These are phyloP conservation scores for Dysdera silvatica DNA, from an alignment of 1,140 invertebrate species.

Conservation along the genomic window DNA sequence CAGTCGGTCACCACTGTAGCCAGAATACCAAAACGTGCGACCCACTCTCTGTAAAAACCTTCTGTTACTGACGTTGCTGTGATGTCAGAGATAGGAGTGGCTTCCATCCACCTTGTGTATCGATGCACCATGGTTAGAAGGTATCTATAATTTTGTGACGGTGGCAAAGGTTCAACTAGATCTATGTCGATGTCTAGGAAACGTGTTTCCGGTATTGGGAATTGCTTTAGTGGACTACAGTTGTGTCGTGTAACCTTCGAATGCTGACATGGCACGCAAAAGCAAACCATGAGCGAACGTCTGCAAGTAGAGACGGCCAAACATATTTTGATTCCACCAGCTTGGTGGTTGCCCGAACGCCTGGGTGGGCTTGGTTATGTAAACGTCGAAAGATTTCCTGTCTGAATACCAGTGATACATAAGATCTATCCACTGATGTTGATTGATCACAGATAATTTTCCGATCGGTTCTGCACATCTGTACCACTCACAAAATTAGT, in stretches of 20 bases:
- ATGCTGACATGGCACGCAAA: neutral
- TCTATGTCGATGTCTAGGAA: conserved; percentile 6
- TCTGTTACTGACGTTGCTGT: too few relatives aligned
- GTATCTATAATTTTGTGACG: neutral
- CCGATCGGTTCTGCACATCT: too few relatives aligned
- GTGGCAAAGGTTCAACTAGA: neutral
- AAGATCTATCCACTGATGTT: neutral
- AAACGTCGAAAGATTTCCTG: conserved; percentile 1
- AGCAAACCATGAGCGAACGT: too few relatives aligned
- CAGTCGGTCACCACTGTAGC: conserved; percentile 42
- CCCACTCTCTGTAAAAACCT: too few relatives aligned
- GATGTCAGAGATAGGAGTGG: conserved; percentile 34
- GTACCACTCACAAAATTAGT: too few relatives aligned
- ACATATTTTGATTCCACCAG: neutral
- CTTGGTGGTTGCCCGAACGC: conserved; percentile 1
- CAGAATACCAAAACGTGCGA: conserved; percentile 40
- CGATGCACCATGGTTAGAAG: neutral
- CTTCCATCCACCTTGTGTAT: conserved; percentile 1
- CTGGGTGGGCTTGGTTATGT: conserved; percentile 9
- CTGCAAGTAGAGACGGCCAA: neutral
- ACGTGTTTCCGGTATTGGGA: neutral
- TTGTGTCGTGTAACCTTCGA: neutral
- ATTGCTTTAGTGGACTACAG: neutral
- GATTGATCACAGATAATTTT: conserved; percentile 8
- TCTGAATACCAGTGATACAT: neutral